A percentile compares a stretch with the other conserved stretches of the same genome.
Conservation (phyloP, 2,797 vertebrate species). For the Cephalopachus bancanus region DNA sequence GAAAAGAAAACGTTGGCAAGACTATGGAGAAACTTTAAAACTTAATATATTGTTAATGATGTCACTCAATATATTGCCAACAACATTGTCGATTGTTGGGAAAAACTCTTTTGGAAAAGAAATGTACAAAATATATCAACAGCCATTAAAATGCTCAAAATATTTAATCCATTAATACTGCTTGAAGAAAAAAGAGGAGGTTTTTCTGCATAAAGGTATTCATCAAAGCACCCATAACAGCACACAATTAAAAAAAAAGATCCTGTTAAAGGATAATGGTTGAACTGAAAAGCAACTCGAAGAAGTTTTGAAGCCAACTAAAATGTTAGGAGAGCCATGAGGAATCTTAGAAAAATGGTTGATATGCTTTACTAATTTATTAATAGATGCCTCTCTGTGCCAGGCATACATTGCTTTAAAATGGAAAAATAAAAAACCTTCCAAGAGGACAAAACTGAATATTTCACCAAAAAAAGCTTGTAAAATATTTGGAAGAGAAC, state of each 20-base stretch:
- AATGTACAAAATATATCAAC: background rate
- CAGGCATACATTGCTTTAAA: slow-evolving; percentile 1
- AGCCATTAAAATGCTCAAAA: slow-evolving; percentile 24
- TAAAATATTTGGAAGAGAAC: slow-evolving; percentile 60
- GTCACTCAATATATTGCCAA: background rate
- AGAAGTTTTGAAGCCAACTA: background rate
- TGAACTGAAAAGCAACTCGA: slow-evolving; percentile 11
- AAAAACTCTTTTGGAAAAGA: slow-evolving; percentile 43
- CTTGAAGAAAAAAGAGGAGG: slow-evolving; percentile 8
- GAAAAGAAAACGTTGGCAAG: slow-evolving; percentile 37
- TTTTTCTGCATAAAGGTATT: slow-evolving; percentile 3
- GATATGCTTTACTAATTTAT: background rate
- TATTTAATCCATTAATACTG: background rate
- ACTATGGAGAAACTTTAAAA: background rate
- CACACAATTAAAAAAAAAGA: slow-evolving; percentile 32
- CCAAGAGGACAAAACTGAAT: slow-evolving; percentile 17
- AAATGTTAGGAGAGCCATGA: slow-evolving; percentile 27
- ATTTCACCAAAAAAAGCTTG: slow-evolving; percentile 39
- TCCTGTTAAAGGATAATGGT: background rate
- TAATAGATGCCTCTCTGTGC: background rate
- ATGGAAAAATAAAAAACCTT: slow-evolving; percentile 43
- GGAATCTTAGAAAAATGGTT: slow-evolving; percentile 1
- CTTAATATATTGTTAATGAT: background rate
- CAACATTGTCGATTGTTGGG: background rate
- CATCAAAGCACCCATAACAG: background rate